Percentiles rank a stretch among this genome's conserved stretches.
These are phyloP conservation scores for Dicyrtomina minuta DNA, from an alignment of 2,888 invertebrate genomes.

Conservation along the genomic window DNA sequence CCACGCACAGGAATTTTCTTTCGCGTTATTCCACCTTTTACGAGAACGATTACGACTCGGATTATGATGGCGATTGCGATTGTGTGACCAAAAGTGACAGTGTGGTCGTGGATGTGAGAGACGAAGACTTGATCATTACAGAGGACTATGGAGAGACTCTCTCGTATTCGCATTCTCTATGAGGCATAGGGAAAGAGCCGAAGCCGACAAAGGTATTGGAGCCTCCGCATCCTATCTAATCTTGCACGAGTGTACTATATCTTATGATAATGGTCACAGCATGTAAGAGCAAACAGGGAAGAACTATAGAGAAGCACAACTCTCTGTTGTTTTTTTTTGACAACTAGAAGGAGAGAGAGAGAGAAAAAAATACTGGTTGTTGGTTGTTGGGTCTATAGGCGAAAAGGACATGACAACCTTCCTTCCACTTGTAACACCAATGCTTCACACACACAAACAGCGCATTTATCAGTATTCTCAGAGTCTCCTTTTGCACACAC, in stretches of 20 bases:
- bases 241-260: constrained; percentile 2
- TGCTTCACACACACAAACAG: neutral
- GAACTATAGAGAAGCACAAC: neutral
- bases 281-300: neutral
- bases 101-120: no score
- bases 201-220: constrained; percentile 8
- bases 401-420: constrained; percentile 14
- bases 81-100: no score
- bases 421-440: constrained; percentile 8
- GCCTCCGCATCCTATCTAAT: neutral
- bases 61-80: no score
- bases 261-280: constrained; percentile 6
- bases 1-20: neutral
- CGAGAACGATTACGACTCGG: no score
- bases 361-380: no score
- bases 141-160: no score
- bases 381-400: neutral
- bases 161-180: no score
- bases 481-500: no score
- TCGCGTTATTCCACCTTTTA: neutral
- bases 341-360: no score
- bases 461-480: neutral
- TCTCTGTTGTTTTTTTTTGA: neutral
- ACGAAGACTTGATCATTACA: no score
- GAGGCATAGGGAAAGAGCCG: neutral